Conservation (phyloP, 64 coral and sea anemone species). For the Cladopsammia gracilis region DNA sequence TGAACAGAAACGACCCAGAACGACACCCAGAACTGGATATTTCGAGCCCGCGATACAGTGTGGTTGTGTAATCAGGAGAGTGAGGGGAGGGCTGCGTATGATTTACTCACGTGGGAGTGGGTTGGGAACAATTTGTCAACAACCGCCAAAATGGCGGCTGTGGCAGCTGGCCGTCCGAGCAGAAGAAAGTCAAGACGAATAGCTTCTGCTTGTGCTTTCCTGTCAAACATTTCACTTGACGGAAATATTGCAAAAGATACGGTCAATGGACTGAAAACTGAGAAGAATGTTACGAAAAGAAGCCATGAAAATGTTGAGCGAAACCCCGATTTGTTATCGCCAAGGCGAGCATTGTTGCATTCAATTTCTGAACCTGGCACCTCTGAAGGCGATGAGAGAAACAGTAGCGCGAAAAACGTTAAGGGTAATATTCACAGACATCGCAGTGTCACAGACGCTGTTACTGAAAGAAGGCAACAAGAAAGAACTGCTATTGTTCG, state of each 20-base stretch:
- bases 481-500: neutral
- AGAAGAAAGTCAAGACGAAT: constrained; percentile 84
- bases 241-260: constrained; percentile 64
- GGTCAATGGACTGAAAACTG: constrained; percentile 32
- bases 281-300: constrained; percentile 19
- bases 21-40: no score
- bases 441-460: neutral
- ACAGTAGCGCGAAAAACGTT: neutral
- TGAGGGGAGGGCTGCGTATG: neutral
- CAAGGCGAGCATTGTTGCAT: constrained; percentile 44
- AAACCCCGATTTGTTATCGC: neutral
- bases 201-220: constrained; percentile 85
- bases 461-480: neutral
- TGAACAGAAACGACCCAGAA: no score
- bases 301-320: neutral
- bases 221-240: constrained; percentile 91
- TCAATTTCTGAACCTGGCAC: constrained; percentile 64
- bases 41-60: no score
- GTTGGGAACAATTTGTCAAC: constrained; percentile 21
- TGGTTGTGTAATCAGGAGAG: no score
- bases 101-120: neutral
- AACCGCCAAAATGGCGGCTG: constrained; percentile 71
- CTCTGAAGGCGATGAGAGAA: neutral
- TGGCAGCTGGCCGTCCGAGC: constrained; percentile 37
- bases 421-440: constrained; percentile 7